These are phyloP conservation scores for Eulacestoma nigropectus DNA, from an alignment of 2,113 vertebrate species.

Conservation along the genomic window DNA sequence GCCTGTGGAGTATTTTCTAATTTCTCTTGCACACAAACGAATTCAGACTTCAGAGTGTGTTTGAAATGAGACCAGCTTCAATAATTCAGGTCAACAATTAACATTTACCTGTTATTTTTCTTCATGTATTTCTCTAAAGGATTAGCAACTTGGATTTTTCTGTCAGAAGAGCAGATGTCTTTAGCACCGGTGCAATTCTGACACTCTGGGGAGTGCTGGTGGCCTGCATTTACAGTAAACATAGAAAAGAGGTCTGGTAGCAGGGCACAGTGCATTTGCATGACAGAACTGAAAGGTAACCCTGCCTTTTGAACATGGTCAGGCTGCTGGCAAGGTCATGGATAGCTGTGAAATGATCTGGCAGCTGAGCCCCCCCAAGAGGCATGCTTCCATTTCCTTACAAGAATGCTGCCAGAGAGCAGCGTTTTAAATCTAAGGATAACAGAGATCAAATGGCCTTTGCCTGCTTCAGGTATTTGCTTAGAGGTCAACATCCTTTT, in stretches of 20 bases:
- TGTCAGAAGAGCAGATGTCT: background rate
- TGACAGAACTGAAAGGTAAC: background rate
- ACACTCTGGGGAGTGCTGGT: background rate
- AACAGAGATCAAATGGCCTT: background rate
- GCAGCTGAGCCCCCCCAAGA: background rate
- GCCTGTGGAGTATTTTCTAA: background rate
- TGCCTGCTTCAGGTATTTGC: background rate
- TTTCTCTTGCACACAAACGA: background rate
- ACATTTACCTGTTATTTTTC: background rate
- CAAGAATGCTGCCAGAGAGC: background rate
- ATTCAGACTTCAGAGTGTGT: background rate
- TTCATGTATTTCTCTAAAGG: background rate
- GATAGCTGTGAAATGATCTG: background rate
- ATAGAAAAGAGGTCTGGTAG: background rate
- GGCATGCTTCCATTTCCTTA: background rate
- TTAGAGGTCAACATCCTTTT: background rate
- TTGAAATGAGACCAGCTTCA: background rate
- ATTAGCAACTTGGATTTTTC: background rate
- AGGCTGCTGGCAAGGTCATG: background rate
- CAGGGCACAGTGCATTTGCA: background rate
- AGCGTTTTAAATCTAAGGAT: background rate
- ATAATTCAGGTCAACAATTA: conserved; percentile 18
- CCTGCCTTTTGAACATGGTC: conserved; percentile 45
- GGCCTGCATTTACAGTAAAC: conserved; percentile 68
- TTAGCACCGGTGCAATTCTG: conserved; percentile 23